Percentiles rank a stretch among this genome's conserved stretches.
phyloP scores from a whole-genome alignment of 2,888 invertebrate species.

The Brachynemurus nebulosus region DNA sequence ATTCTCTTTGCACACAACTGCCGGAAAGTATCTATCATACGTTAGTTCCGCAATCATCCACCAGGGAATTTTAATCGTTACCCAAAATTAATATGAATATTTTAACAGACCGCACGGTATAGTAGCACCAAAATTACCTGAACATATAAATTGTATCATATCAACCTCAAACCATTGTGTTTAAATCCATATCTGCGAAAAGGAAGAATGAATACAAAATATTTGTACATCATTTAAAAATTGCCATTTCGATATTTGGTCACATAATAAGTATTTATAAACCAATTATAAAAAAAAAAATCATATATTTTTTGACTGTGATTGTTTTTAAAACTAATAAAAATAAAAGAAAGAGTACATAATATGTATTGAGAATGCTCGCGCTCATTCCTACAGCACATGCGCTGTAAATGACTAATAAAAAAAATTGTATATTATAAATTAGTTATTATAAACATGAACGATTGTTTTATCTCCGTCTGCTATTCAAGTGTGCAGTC shows the following conservation, averaged over 20 bases:
- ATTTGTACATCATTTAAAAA: neutral
- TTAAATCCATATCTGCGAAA: constrained; percentile 1
- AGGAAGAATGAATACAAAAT: constrained; percentile 1
- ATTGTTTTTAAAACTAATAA: constrained; percentile 13
- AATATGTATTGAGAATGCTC: constrained; percentile 11
- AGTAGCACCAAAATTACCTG: too few relatives aligned
- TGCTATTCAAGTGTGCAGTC: constrained; percentile 6
- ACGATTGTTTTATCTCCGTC: neutral
- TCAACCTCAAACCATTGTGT: neutral
- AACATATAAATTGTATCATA: neutral
- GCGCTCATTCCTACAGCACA: constrained; percentile 13
- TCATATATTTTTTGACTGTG: constrained; percentile 15
- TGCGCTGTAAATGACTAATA: neutral
- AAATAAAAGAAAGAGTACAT: constrained; percentile 10
- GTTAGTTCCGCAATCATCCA: too few relatives aligned
- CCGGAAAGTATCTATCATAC: too few relatives aligned
- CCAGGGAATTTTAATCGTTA: too few relatives aligned
- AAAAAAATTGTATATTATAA: neutral
- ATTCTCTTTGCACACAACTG: too few relatives aligned
- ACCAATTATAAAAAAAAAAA: constrained; percentile 3
- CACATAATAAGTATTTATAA: constrained; percentile 1
- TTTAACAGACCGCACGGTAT: too few relatives aligned
- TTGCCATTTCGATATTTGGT: neutral
- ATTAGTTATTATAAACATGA: neutral
- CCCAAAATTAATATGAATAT: too few relatives aligned